Conservation (phyloP, 2,113 vertebrate genomes). For the Campylomormyrus numenius region DNA sequence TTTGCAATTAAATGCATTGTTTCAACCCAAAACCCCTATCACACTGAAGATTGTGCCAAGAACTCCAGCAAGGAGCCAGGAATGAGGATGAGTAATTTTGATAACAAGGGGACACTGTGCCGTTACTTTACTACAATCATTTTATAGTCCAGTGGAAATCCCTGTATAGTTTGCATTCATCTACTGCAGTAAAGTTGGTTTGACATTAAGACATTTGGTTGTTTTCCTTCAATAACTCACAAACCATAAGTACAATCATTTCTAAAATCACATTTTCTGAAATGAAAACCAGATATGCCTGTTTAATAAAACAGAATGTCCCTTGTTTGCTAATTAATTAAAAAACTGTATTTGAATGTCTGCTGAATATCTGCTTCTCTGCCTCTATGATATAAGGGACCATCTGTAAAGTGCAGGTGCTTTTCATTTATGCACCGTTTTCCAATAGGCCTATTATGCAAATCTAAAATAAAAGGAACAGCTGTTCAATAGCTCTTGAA, state of each 20-base stretch:
- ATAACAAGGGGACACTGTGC: not conserved
- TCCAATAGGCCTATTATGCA: not conserved
- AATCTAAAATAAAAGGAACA: not conserved
- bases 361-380: not conserved
- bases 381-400: not conserved
- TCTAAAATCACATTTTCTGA: no score
- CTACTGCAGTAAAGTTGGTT: not conserved
- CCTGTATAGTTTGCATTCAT: not conserved
- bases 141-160: not conserved
- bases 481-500: not conserved
- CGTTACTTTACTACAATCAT: not conserved
- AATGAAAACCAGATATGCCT: no score
- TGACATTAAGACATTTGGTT: not conserved
- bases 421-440: not conserved
- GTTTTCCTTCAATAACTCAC: not conserved
- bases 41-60: conserved; percentile 56
- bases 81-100: not conserved
- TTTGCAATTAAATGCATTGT: conserved; percentile 46
- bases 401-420: not conserved
- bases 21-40: conserved; percentile 51
- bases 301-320: no score
- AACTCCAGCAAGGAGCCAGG: not conserved
- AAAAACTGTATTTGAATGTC: not conserved
- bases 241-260: not conserved
- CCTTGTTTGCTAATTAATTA: not conserved